Evolutionary conservation across 1,140 invertebrate species (phyloP), one percentile per base, ranked within the genome.

Genomic region (Drosophila tsacasi): DNA sequence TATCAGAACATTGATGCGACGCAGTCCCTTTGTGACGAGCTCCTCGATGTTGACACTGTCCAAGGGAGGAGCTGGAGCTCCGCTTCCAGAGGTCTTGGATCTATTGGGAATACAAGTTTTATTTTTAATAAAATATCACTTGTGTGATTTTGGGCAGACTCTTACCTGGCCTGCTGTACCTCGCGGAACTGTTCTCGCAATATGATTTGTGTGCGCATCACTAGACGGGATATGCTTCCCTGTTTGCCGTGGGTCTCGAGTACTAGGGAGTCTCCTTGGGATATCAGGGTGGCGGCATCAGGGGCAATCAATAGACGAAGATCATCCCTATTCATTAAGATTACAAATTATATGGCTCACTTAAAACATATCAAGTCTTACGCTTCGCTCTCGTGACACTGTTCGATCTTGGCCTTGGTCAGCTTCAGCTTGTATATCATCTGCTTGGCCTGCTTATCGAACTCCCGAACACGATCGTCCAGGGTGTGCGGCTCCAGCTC

Each of bases 211-310:
- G 89, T 87, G 23, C 83, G 74, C 85, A 93, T 92, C 2, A 93
- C 91, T 4, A 87, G 61, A 1, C 85, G 89, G 0, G 93, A 93
- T 4, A 93, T 79, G 67, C 81, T 82, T 19, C 87, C 87, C 57
- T 91, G 89, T 54, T 83, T 93, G 19, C 92, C 93, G 66, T 96
- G 95, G 3, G 96, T 95, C 62, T 94, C 94, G 76, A 96, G 94
- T 1, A 97, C 96, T 37, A 97, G 93, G 47, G 96, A 95, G 89
- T 97, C 96, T 2, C 97, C 96, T 84, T 95, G 95, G 15, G 96
- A 97, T 49, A 97, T 97, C 19, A 97, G 93, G 47, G 95, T 95
- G 13, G 96, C 96, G 58, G 96, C 96, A 92, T 97, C 96, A 0
- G 96, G 96, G 8, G 97, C 96, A 60, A 97, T 93, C 5, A 89